Conservation (phyloP, 2,113 vertebrate genomes). For the Eidolon helvum region DNA sequence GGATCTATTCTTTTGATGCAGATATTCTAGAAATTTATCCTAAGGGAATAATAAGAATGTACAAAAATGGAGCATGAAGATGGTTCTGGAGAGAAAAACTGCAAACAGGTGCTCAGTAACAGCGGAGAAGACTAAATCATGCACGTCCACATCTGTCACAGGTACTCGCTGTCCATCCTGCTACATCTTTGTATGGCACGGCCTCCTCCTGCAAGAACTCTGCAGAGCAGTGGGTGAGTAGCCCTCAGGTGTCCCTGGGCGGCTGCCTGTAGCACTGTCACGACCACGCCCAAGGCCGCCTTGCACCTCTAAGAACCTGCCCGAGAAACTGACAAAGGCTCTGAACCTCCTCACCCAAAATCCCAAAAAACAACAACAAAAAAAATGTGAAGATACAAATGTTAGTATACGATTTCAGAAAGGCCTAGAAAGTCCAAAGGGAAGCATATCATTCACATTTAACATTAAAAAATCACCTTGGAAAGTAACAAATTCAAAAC, state of each 20-base stretch:
- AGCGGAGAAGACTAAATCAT: too few relatives aligned
- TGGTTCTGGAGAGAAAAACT: background rate
- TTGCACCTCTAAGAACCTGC: background rate
- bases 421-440: background rate
- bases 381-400: background rate
- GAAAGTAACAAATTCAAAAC: background rate
- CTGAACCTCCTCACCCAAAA: background rate
- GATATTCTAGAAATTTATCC: background rate
- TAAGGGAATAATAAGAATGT: background rate
- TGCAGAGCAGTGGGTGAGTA: too few relatives aligned
- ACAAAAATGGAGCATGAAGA: background rate
- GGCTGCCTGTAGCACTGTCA: fast-evolving
- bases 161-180: background rate
- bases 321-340: background rate
- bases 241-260: background rate
- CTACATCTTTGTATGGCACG: fast-evolving
- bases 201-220: background rate
- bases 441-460: background rate
- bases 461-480: background rate
- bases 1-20: background rate
- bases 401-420: background rate
- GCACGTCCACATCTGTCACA: fast-evolving
- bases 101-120: background rate
- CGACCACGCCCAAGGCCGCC: background rate
- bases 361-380: too few relatives aligned